Percentiles rank a stretch among this genome's conserved stretches.
These are phyloP conservation scores for Pachyuromys duprasi DNA, from an alignment of 2,797 vertebrate species.

Conservation along the genomic window DNA sequence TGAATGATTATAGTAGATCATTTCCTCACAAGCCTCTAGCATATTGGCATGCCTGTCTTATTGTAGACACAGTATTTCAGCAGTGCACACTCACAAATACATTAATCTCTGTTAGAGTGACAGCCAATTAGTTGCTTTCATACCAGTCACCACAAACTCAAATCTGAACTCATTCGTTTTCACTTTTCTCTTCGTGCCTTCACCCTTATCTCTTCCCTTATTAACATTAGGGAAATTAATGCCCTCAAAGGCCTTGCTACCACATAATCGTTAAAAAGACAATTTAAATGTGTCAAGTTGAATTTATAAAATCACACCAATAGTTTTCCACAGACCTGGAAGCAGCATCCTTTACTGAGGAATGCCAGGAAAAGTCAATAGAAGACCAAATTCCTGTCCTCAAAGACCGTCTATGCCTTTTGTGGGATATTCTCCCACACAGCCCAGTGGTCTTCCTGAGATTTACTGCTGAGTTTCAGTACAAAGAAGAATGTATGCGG, in stretches of 20 bases:
- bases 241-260: neutral
- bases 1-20: neutral
- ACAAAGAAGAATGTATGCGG: neutral
- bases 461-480: neutral
- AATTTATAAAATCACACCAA: neutral
- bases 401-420: constrained; percentile 27
- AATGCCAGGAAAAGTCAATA: constrained; percentile 51
- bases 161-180: neutral
- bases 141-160: neutral
- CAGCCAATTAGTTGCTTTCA: constrained; percentile 60
- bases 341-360: neutral
- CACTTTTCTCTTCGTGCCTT: neutral
- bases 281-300: neutral
- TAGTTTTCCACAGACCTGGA: neutral
- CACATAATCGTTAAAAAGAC: constrained; percentile 5
- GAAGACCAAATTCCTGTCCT: constrained; percentile 47
- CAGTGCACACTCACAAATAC: neutral
- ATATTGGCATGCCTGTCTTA: neutral
- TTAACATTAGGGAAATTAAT: constrained; percentile 18
- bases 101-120: constrained; percentile 32
- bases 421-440: neutral
- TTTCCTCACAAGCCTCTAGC: neutral
- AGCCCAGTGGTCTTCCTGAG: neutral
- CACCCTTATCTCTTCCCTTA: neutral
- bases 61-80: neutral